Evolutionary conservation across 2,888 invertebrate genomes (phyloP).

Genomic region (Nemoura dubitans): DNA sequence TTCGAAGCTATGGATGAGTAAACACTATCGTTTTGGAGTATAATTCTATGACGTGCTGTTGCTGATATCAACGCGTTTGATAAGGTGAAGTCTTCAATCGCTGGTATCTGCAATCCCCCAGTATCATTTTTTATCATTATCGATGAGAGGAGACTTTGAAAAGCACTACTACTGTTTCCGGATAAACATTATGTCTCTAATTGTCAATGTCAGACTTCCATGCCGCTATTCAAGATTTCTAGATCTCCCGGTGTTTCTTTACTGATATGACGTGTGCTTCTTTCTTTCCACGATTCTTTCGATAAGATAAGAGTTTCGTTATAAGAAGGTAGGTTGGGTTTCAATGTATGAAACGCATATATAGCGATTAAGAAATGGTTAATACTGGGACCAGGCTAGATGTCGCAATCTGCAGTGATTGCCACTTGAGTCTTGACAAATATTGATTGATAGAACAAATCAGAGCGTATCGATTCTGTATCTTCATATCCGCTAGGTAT

Average conservation of each 20-base stretch:
- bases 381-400: neutral
- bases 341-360: too few species aligned
- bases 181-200: neutral
- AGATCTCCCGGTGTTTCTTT: neutral
- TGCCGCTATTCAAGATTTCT: neutral
- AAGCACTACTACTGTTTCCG: neutral
- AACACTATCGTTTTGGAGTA: neutral
- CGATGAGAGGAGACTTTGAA: neutral
- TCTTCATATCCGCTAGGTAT: neutral
- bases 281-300: neutral
- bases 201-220: neutral
- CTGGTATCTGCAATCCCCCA: neutral
- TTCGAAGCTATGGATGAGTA: neutral
- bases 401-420: neutral
- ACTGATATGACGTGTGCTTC: neutral
- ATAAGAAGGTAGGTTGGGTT: neutral
- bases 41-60: neutral
- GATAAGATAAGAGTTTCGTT: neutral
- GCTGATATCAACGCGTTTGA: neutral
- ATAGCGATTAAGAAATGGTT: too few species aligned
- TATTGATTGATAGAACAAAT: slow-evolving; percentile 16
- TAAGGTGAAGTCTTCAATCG: neutral
- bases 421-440: slow-evolving; percentile 13
- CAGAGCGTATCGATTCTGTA: neutral
- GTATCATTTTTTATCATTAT: neutral